A percentile compares a stretch with the other conserved stretches of the same genome.
Evolutionary conservation across 2,888 invertebrate species (phyloP).

Genomic region (Marasmarcha lunaedactyla): DNA sequence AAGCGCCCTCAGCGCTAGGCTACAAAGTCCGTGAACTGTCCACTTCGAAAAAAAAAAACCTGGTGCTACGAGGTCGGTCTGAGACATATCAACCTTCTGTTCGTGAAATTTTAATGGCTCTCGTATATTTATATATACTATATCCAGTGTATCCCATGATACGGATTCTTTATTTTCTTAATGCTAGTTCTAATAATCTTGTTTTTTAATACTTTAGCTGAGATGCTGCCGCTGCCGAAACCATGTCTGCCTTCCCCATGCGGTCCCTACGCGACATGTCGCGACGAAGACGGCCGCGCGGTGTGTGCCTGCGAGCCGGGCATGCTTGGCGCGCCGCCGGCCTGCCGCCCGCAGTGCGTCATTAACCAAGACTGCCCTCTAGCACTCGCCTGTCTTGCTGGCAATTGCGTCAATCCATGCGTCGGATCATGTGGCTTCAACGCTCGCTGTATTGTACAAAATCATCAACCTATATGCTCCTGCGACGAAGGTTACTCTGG

Average conservation of each 20-base stretch:
- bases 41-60: too few relatives aligned
- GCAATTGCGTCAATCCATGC: slow-evolving; percentile 82
- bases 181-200: too few relatives aligned
- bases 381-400: slow-evolving; percentile 77
- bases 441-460: slow-evolving; percentile 78
- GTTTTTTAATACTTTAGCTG: too few relatives aligned
- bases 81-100: too few relatives aligned
- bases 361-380: slow-evolving; percentile 84
- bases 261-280: slow-evolving; percentile 75
- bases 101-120: too few relatives aligned
- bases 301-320: slow-evolving; percentile 80
- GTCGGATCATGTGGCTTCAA: slow-evolving; percentile 82
- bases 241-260: slow-evolving; percentile 79
- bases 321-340: slow-evolving; percentile 83
- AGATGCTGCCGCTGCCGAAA: slow-evolving; percentile 39
- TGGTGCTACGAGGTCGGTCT: too few relatives aligned
- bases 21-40: too few relatives aligned
- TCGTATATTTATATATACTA: too few relatives aligned
- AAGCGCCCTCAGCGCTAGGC: too few relatives aligned
- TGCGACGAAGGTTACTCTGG: slow-evolving; percentile 82
- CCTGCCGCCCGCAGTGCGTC: slow-evolving; percentile 82
- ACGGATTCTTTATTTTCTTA: too few relatives aligned
- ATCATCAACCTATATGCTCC: slow-evolving; percentile 81
- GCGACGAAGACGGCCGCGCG: slow-evolving; percentile 72
- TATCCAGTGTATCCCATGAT: too few relatives aligned